Evolutionary conservation across 2,888 invertebrate species (phyloP).

Genomic region (Nomada fucata): DNA sequence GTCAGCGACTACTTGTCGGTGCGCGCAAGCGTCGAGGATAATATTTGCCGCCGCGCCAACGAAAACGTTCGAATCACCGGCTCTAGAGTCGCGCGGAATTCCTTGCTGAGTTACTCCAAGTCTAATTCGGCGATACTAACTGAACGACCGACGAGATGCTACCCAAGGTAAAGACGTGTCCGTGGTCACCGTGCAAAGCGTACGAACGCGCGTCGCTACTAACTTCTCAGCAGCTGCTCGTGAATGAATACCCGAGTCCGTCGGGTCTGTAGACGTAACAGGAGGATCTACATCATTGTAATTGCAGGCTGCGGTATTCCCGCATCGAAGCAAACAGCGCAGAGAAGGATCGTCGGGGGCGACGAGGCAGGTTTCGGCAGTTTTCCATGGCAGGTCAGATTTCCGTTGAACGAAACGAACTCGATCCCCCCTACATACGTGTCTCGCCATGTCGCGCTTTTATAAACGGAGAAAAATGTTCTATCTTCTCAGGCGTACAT

Average conservation of each 20-base stretch:
- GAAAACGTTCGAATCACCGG: neutral
- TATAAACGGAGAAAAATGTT: conserved; percentile 41
- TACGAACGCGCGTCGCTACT: conserved; percentile 23
- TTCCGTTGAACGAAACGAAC: conserved; percentile 9
- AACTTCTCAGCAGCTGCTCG: conserved; percentile 31
- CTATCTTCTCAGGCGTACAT: conserved; percentile 89
- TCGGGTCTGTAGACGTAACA: neutral
- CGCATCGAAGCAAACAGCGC: conserved; percentile 93
- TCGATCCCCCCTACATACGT: neutral
- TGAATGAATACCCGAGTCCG: neutral
- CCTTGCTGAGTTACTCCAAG: conserved; percentile 69
- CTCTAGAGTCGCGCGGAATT: neutral
- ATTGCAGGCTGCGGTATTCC: conserved; percentile 95
- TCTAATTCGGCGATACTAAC: conserved; percentile 63
- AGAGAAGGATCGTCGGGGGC: conserved; percentile 95
- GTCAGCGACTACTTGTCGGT: neutral
- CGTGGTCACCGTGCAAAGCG: neutral
- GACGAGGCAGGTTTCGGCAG: conserved; percentile 97
- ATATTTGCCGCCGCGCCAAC: neutral
- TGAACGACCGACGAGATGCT: neutral
- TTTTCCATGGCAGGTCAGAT: conserved; percentile 94
- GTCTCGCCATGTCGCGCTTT: neutral
- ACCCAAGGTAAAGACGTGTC: neutral
- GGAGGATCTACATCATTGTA: conserved; percentile 14
- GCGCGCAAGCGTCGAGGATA: neutral